Evolutionary conservation across 2,113 vertebrate genomes (phyloP).

Genomic region (Ammospiza caudacuta): DNA sequence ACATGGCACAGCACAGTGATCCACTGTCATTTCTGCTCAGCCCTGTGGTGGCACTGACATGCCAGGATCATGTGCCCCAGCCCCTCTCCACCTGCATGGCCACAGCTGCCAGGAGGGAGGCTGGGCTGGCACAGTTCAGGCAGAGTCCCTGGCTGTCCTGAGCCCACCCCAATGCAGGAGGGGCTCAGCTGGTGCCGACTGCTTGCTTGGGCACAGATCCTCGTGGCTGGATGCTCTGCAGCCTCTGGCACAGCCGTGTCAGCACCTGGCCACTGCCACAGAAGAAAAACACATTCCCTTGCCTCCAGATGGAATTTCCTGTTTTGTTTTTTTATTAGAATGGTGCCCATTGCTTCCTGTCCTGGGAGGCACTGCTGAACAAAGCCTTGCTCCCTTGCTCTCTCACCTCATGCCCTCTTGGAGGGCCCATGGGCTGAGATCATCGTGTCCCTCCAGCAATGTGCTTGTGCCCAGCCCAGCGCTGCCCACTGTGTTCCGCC

Average conservation of each 20-base stretch:
- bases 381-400: background rate
- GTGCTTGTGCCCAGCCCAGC: background rate
- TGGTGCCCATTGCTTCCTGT: background rate
- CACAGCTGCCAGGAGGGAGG: background rate
- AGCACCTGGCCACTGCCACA: background rate
- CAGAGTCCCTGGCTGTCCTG: background rate
- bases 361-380: background rate
- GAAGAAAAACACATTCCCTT: background rate
- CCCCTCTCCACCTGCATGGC: background rate
- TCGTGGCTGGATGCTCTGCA: background rate
- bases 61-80: background rate
- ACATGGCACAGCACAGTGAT: background rate
- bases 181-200: background rate
- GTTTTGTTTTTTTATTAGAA: background rate
- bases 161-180: background rate
- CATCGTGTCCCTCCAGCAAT: background rate
- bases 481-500: background rate
- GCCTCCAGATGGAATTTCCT: background rate
- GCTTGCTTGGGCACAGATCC: background rate
- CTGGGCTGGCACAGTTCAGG: background rate
- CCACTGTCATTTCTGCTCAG: background rate
- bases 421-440: background rate
- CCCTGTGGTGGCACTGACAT: background rate
- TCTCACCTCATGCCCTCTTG: background rate
- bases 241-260: background rate